A percentile compares a stretch with the other conserved stretches of the same genome.
Conservation (phyloP, 2,797 vertebrate genomes). For the Esox lucius region DNA sequence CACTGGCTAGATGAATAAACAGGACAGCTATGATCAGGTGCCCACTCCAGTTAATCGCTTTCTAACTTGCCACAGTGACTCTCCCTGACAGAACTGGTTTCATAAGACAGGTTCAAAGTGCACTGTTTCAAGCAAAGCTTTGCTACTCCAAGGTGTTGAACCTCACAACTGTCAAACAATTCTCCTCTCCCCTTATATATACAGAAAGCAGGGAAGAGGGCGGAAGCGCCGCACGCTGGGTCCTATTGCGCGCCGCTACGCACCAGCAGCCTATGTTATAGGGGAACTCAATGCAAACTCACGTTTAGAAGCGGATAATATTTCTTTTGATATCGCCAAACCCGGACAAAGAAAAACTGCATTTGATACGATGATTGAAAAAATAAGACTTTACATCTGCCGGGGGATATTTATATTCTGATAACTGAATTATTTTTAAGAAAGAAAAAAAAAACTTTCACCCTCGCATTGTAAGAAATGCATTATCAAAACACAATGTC, state of each 20-base stretch:
- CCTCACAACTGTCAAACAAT: constrained; percentile 52
- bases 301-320: too few relatives aligned
- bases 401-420: too few relatives aligned
- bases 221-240: constrained; percentile 25
- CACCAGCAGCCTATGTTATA: neutral
- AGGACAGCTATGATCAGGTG: constrained; percentile 2
- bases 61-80: constrained; percentile 13
- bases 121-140: neutral
- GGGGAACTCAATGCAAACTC: neutral
- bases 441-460: too few relatives aligned
- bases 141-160: constrained; percentile 18
- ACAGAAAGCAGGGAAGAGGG: constrained; percentile 27
- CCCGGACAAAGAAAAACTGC: too few relatives aligned
- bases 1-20: constrained; percentile 36
- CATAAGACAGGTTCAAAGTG: neutral
- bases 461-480: too few relatives aligned
- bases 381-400: too few relatives aligned
- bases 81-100: neutral
- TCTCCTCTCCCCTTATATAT: constrained; percentile 61
- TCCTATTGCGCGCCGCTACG: constrained; percentile 35
- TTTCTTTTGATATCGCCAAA: too few relatives aligned
- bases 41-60: constrained; percentile 10
- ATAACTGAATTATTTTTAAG: too few relatives aligned
- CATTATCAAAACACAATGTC: too few relatives aligned
- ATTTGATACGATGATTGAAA: too few relatives aligned